Evolutionary conservation across 2,113 vertebrate genomes (phyloP), one percentile per base, ranked within the genome.

Genomic region (Panthera uncia): DNA sequence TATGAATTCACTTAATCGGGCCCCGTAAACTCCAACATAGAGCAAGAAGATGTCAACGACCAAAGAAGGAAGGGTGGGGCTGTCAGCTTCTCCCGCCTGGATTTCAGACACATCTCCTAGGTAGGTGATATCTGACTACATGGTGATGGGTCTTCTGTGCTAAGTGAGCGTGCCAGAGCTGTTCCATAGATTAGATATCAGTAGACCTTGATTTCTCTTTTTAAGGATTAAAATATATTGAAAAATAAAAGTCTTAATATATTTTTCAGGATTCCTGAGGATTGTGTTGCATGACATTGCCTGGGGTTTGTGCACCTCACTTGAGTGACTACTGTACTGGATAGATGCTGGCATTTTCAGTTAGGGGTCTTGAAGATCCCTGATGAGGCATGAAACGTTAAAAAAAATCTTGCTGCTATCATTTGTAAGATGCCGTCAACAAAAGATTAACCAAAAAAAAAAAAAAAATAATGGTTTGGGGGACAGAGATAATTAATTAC

Each of bases 401-500:
- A 79, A 95, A 93, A 71, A 93, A 71, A 50, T 83, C 33, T 94
- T 94, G 36, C 55, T 65, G 29, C 5, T n/a, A 21, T 79, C 3
- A 3, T 89, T 96, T 95, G n/a, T 74, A 76, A 95, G 61, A 78
- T 48, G 12, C 12, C 13, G 36, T 66, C 50, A 79, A 66, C 36
- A 85, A 92, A 89, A 41, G 57, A 93, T 93, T 9, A 73, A 81
- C 73, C 9, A 19, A n/a, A 89, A 41, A 86, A 83, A 48, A 23
- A 31, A 23, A 31, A 84, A 33, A 83, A 73, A 36, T 1, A 91
- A 55, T 61, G 19, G 41, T 83, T 97, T 96, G 45, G 29, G 80
- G 87, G 36, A 92, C 66, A 73, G 85, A 95, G 80, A 76, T 81
- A 95, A 96, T 93, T 86, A 94, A 94, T 97, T 73, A 84, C 4